These are phyloP conservation scores for Goniozus legneri DNA, from an alignment of 1,140 invertebrate genomes.

Conservation along the genomic window DNA sequence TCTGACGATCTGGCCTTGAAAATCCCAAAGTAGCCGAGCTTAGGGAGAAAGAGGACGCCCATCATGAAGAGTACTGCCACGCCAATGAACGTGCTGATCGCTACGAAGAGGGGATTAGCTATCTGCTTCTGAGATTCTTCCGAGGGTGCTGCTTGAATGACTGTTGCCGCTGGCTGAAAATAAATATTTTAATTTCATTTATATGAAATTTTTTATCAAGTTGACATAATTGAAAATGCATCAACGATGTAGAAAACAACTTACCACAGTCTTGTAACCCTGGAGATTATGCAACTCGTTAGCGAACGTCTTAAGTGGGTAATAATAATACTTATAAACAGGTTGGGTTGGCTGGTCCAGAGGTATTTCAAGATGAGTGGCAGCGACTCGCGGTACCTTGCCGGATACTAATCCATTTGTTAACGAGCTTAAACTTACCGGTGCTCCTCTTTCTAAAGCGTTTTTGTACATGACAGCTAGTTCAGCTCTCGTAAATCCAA, in stretches of 20 bases:
- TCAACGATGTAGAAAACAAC: too few relatives aligned
- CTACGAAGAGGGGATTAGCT: slow-evolving; percentile 32
- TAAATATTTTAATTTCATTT: too few relatives aligned
- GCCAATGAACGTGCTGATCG: slow-evolving; percentile 34
- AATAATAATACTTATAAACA: slow-evolving; percentile 31
- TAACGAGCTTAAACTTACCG: slow-evolving; percentile 22
- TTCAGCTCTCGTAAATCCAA: slow-evolving; percentile 24
- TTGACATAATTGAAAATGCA: too few relatives aligned
- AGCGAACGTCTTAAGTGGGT: slow-evolving; percentile 32
- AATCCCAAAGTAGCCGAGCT: slow-evolving; percentile 21
- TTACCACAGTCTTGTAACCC: slow-evolving; percentile 15
- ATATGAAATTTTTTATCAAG: neutral
- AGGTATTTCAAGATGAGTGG: slow-evolving; percentile 22
- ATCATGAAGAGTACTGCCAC: slow-evolving; percentile 38
- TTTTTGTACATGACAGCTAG: slow-evolving; percentile 31
- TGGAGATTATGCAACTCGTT: slow-evolving; percentile 28
- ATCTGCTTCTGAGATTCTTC: slow-evolving; percentile 29
- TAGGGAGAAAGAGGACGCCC: slow-evolving; percentile 30
- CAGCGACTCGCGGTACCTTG: slow-evolving; percentile 16
- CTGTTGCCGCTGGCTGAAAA: slow-evolving; percentile 17
- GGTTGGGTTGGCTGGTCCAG: slow-evolving; percentile 16
- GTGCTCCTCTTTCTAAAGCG: slow-evolving; percentile 30
- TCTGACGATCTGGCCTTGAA: slow-evolving; percentile 23
- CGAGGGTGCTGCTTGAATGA: slow-evolving; percentile 3
- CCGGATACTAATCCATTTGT: slow-evolving; percentile 22